Base-by-base conservation (phyloP, 2,888 invertebrate genomes). In the Serripes groenlandicus region DNA sequence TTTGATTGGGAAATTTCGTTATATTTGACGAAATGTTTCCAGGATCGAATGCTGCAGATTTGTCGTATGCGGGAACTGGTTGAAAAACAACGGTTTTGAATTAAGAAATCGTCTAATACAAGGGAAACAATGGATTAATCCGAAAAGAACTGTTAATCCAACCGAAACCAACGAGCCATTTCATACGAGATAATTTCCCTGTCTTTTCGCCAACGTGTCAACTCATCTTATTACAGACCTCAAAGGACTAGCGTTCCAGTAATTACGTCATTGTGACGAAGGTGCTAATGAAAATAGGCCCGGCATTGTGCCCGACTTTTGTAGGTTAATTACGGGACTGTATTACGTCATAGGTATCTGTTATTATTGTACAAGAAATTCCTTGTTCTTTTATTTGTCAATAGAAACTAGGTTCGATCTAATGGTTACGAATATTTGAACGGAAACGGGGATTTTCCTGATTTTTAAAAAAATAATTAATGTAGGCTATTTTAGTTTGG, bases 271-370 rank as follows among this genome's bases (percentile, higher is more conserved):
- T 69, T 52, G 58, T 34, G 49, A 49, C 68, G 52, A 49, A 49
- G 64, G 74, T 49, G 74, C 69, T 68, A 78, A 74, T 78, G 58
- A 69, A 68, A 78, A 74, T 69, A 18, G 62, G 34, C 54, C 42
- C 56, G 69, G 30, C 75, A 70, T 68, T 76, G 69, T 42, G 66
- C n/a, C 58, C 21, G 58, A 56, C 66, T 66, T 28, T 66, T 66
- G 66, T 66, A 23, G 66, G 26, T 26, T 42, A 37, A 66, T 66
- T 66, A 42, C 66, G 66, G 66, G 34, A 66, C 66, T 9, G 66
- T 26, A 26, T 66, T 66, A 37, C 66, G 66, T 66, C n/a, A 66
- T 23, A 34, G 66, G 66, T 1, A 66, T 7, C 64, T 9, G 5
- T 64, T 5, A 32, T 7, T 21, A n/a, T 21, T n/a, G 37, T 64